A percentile compares a stretch with the other conserved stretches of the same genome.
Evolutionary conservation across 2,113 vertebrate genomes (phyloP).

Genomic region (Polypterus senegalus): DNA sequence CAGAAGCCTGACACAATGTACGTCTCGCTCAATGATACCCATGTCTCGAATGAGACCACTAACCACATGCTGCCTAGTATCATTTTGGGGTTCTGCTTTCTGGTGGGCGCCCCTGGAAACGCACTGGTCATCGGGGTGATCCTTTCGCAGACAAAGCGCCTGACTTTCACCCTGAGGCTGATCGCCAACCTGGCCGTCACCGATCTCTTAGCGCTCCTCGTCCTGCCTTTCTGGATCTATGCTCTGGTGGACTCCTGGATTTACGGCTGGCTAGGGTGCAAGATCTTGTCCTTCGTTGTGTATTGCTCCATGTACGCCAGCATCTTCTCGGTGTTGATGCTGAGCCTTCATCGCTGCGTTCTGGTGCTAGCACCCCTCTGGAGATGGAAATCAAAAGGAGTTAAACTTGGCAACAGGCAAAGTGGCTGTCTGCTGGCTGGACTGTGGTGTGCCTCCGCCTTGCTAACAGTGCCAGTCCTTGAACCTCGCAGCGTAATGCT

Average conservation of each 20-base stretch:
- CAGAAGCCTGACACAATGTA: too few relatives aligned
- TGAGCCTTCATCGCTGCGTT: slow-evolving; percentile 46
- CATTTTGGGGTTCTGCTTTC: slow-evolving; percentile 27
- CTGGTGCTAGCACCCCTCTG: slow-evolving; percentile 42
- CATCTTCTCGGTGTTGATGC: slow-evolving; percentile 41
- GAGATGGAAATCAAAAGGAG: slow-evolving; percentile 29
- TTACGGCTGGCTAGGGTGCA: slow-evolving; percentile 35
- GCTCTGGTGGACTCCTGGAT: slow-evolving; percentile 37
- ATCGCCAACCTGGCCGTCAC: slow-evolving; percentile 50
- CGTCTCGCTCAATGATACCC: too few relatives aligned
- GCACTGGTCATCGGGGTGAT: slow-evolving; percentile 38
- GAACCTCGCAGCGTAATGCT: slow-evolving; percentile 23
- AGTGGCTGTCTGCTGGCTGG: slow-evolving; percentile 34
- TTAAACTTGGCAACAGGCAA: slow-evolving; percentile 11
- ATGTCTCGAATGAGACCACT: too few relatives aligned
- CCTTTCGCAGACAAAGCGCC: slow-evolving; percentile 28
- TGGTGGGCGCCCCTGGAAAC: slow-evolving; percentile 47
- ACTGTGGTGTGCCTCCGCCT: slow-evolving; percentile 22
- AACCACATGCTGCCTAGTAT: slow-evolving; percentile 8
- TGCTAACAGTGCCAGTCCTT: slow-evolving; percentile 30
- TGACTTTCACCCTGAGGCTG: slow-evolving; percentile 38
- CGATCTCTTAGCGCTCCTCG: slow-evolving; percentile 42
- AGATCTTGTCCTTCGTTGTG: slow-evolving; percentile 34
- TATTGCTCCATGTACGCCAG: slow-evolving; percentile 49
- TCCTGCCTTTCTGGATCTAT: slow-evolving; percentile 49